These are phyloP conservation scores for Nothocercus julius DNA, from an alignment of 2,113 vertebrate species.

Conservation along the genomic window DNA sequence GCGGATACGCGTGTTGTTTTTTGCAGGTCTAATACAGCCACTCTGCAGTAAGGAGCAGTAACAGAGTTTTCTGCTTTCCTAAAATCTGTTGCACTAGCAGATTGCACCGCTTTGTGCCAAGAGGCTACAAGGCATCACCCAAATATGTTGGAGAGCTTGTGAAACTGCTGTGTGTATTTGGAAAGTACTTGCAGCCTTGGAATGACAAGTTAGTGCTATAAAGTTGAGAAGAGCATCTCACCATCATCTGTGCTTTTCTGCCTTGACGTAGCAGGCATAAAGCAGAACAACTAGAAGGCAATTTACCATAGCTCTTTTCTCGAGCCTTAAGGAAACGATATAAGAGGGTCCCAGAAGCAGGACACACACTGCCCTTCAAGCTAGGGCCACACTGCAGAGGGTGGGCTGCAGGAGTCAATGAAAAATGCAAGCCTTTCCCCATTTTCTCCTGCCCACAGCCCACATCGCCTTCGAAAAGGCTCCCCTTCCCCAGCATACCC, in stretches of 20 bases:
- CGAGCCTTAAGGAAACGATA: fast-evolving
- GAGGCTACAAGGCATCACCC: not conserved
- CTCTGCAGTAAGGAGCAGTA: not conserved
- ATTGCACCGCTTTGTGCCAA: not conserved
- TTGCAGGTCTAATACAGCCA: not conserved
- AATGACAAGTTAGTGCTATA: not conserved
- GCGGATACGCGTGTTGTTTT: not conserved
- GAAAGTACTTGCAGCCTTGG: not conserved
- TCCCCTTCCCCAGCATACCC: not conserved
- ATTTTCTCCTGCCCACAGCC: not conserved
- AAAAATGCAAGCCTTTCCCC: not conserved
- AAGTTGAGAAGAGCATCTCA: not conserved
- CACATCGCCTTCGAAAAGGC: not conserved
- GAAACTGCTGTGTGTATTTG: not conserved
- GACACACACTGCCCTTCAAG: not conserved
- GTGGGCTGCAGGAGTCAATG: not conserved
- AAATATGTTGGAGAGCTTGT: not conserved
- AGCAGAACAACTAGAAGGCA: not conserved
- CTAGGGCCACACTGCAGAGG: not conserved
- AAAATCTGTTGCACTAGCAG: not conserved
- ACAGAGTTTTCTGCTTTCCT: not conserved
- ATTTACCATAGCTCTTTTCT: not conserved
- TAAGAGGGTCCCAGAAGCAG: not conserved
- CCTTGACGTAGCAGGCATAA: not conserved
- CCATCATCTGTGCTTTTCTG: not conserved